These are phyloP conservation scores for Tridacna gigas DNA, from an alignment of 2,888 invertebrate genomes.

Conservation along the genomic window DNA sequence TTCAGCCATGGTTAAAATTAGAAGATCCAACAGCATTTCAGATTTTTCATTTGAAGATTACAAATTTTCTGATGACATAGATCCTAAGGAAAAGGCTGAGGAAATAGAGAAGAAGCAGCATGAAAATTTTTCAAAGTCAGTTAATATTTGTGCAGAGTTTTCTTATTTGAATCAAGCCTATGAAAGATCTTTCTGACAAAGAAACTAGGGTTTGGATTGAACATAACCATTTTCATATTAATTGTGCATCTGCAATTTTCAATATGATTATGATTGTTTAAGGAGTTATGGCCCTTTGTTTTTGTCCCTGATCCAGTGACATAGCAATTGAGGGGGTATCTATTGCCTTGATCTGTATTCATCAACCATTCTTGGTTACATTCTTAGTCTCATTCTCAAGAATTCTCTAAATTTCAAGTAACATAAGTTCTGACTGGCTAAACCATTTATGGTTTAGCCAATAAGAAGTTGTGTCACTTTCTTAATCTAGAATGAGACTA, in stretches of 20 bases:
- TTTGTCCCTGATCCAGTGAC: too few species aligned
- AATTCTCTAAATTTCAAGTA: too few species aligned
- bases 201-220: neutral
- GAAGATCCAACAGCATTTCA: slow-evolving; percentile 94
- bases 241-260: neutral
- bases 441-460: too few species aligned
- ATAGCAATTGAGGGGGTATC: too few species aligned
- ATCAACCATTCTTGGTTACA: too few species aligned
- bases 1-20: slow-evolving; percentile 82
- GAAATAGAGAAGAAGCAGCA: slow-evolving; percentile 80
- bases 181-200: neutral
- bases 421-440: too few species aligned
- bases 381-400: too few species aligned
- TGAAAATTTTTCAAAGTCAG: slow-evolving; percentile 80
- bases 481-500: too few species aligned
- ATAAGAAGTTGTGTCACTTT: too few species aligned
- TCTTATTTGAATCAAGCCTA: neutral
- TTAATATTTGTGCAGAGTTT: neutral
- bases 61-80: slow-evolving; percentile 74
- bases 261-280: too few species aligned
- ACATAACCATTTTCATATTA: neutral
- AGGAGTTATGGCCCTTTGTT: too few species aligned
- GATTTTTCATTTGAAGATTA: slow-evolving; percentile 91
- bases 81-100: slow-evolving; percentile 78
- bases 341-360: too few species aligned